Base-by-base conservation (phyloP, 2,797 vertebrate genomes). In the Rhinogobio ventralis region DNA sequence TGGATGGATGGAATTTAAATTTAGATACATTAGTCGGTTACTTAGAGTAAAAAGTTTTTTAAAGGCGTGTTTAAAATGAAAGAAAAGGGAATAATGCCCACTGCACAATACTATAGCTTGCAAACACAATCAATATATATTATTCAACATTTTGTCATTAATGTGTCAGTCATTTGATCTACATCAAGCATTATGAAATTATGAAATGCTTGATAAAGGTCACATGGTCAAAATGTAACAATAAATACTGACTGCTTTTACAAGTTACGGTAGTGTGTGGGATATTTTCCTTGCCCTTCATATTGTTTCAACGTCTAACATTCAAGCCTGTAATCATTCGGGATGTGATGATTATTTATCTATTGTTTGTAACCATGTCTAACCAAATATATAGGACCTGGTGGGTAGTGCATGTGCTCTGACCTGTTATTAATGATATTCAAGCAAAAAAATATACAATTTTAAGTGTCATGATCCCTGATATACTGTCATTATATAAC, bases 401-500 rank as follows among this genome's bases (percentile, higher is more conserved):
- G 13, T 45, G 30, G 53, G 53, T 23, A 55, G 8, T 14, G 13
- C 23, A 36, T 28, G 19, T 51, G 62, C 30, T 13, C 30, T 23
- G 62, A 20, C 17, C 10, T 49, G 5, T 68, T 33, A 66, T 33
- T 25, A 80, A 1, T 39, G 30, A 68, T 25, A 39, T 53, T 69
- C 33, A 25, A 51, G 45, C 25, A 15, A 28, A n/a, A 79, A 39
- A 80, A 68, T 23, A 42, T 23, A 71, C 11, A 39, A 5, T 57
- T 53, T 68, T n/a, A 69, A 17, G 42, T 73, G 25, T 73, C 69
- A 49, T 19, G 45, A 74, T 28, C 20, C 68, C 39, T 71, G 68
- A 71, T 17, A 46, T 46, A 33, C 9, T 20, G 72, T 74, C 19
- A 19, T 75, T 19, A 8, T 23, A 23, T 14, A 36, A 73, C 25